phyloP scores from a whole-genome alignment of 2,797 vertebrate genomes.

The Tamandua tetradactyla region DNA sequence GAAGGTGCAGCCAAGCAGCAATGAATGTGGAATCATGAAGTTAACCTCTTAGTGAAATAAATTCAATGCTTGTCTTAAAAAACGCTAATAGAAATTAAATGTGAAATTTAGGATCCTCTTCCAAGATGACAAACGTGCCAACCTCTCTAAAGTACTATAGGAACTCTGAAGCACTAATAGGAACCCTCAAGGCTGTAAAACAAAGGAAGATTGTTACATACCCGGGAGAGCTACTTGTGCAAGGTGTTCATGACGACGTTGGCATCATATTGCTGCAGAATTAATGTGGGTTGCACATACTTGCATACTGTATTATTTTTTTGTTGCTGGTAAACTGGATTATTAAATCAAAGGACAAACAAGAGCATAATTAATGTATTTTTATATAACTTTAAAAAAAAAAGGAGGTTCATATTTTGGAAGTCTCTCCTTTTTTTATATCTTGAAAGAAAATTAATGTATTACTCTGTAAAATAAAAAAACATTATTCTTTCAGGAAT shows the following conservation, averaged over 20 bases:
- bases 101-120: slow-evolving; percentile 98
- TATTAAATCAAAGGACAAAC: slow-evolving; percentile 72
- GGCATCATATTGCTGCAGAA: slow-evolving; percentile 91
- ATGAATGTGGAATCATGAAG: no score
- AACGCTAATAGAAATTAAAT: slow-evolving; percentile 89
- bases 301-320: slow-evolving; percentile 47
- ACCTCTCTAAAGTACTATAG: no score
- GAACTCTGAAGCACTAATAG: slow-evolving; percentile 97
- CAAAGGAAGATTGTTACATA: slow-evolving; percentile 90
- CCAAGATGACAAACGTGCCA: slow-evolving; percentile 92
- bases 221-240: slow-evolving; percentile 92
- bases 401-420: slow-evolving; percentile 78
- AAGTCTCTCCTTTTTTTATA: slow-evolving; percentile 80
- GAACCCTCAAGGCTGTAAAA: slow-evolving; percentile 96
- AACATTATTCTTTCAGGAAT: slow-evolving; percentile 80
- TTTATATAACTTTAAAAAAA: slow-evolving; percentile 84
- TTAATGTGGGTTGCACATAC: slow-evolving; percentile 71
- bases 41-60: no score
- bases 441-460: slow-evolving; percentile 75
- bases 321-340: slow-evolving; percentile 71
- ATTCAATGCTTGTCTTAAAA: no score
- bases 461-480: slow-evolving; percentile 64
- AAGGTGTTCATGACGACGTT: slow-evolving; percentile 96
- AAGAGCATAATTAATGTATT: slow-evolving; percentile 73
- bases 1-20: no score